Percentiles rank a stretch among this genome's conserved stretches.
phyloP scores from a whole-genome alignment of 2,797 vertebrate genomes.

The Corythornis leucogaster region DNA sequence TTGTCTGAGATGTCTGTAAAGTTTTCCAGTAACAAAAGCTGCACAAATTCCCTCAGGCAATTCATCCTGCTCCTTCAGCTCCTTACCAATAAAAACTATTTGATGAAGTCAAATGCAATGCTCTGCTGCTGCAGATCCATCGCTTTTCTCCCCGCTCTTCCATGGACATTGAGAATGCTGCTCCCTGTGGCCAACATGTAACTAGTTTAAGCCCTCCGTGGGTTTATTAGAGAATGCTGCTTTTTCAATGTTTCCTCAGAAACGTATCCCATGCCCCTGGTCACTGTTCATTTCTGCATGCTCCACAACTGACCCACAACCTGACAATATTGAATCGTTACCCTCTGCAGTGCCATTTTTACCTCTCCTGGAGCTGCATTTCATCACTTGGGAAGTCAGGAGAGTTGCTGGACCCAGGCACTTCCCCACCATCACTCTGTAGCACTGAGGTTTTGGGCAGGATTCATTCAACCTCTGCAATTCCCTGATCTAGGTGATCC shows the following conservation, averaged over 20 bases:
- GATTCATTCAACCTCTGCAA: not conserved
- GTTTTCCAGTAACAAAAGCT: not conserved
- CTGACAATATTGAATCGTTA: not conserved
- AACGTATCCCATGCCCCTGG: not conserved
- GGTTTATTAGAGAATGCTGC: not conserved
- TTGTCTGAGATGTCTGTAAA: not conserved
- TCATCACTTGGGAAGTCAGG: not conserved
- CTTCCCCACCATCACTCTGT: not conserved
- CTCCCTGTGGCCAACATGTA: not conserved
- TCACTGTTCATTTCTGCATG: not conserved
- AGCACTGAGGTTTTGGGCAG: not conserved
- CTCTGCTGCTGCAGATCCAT: not conserved
- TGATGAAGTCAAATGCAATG: not conserved
- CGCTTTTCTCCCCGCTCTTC: not conserved
- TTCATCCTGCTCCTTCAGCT: not conserved
- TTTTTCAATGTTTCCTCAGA: not conserved
- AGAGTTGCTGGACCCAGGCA: not conserved
- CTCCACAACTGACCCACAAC: not conserved
- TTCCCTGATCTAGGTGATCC: not conserved
- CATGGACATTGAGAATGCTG: not conserved
- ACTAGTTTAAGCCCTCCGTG: rapidly evolving
- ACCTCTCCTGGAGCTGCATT: not conserved
- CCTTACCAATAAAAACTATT: not conserved
- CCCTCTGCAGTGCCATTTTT: not conserved
- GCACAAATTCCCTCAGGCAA: not conserved